Evolutionary conservation across 2,888 invertebrate genomes (phyloP), one percentile per base, ranked within the genome.

Genomic region (Aquatica leii): DNA sequence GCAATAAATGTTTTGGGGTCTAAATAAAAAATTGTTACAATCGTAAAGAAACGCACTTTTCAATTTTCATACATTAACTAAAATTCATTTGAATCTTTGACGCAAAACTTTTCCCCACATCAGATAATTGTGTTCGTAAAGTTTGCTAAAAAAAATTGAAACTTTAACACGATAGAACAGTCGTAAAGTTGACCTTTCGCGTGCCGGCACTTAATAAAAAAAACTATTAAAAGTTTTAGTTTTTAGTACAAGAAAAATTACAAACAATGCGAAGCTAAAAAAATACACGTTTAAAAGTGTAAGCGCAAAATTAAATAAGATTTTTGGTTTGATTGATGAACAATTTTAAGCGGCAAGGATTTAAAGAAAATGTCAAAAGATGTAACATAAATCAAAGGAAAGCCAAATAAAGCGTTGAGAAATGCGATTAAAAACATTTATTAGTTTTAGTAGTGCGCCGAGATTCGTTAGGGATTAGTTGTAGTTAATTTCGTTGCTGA

Each of bases 151-250:
- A n/a, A n/a, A n/a, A n/a, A n/a, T n/a, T n/a, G n/a, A n/a, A n/a
- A n/a, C n/a, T n/a, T n/a, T n/a, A n/a, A n/a, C n/a, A n/a, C n/a
- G n/a, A n/a, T n/a, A n/a, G n/a, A 43, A 17, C 17, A 17, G 17
- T 43, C 41, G 41, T 43, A 43, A 43, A 43, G 41, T 43, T 43
- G 14, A 43, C 41, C n/a, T 43, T 43, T 43, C 41, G 41, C 41
- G 41, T 43, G 41, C 41, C 17, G 41, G 41, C 41, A 43, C 41
- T 43, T 43, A 43, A 43, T 43, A 43, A 17, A 43, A n/a, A 43
- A 43, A 17, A 43, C 41, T 43, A 17, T 43, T 43, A 43, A 43
- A 43, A 43, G 5, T 43, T 43, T 43, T 43, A 43, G 17, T 43
- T 43, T 17, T n/a, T n/a, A n/a, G n/a, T n/a, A 43, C 17, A 8